These are phyloP conservation scores for Standfussiana lucernea DNA, from an alignment of 2,888 invertebrate genomes.

Conservation along the genomic window DNA sequence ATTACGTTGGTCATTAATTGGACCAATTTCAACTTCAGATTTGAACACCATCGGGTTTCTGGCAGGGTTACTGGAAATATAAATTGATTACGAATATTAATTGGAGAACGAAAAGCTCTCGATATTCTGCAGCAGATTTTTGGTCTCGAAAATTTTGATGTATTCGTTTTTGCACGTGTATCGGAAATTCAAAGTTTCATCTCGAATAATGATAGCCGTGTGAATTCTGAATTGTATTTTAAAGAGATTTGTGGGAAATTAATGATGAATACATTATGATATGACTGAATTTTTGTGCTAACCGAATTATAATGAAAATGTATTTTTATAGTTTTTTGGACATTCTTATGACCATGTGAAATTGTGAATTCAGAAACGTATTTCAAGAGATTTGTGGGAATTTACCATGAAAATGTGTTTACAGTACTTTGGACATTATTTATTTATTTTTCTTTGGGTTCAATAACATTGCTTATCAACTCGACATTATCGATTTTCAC, in stretches of 20 bases:
- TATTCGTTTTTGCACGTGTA: constrained; percentile 1
- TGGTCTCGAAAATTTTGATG: not conserved
- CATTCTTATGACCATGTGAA: not conserved
- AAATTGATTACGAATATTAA: constrained; percentile 57
- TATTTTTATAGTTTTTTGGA: not conserved
- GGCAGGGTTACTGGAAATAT: constrained; percentile 46
- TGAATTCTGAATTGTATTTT: not conserved
- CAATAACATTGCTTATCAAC: constrained; percentile 31
- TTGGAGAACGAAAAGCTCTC: constrained; percentile 38
- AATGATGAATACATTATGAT: not conserved
- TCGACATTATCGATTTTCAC: constrained; percentile 36
- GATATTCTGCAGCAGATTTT: constrained; percentile 44
- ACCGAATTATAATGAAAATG: not conserved
- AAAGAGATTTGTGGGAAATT: not conserved
- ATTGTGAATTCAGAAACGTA: not conserved
- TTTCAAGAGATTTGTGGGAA: constrained; percentile 7
- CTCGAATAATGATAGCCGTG: constrained; percentile 9
- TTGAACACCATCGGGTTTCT: constrained; percentile 32
- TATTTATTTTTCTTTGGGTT: constrained; percentile 9
- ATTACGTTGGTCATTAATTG: constrained; percentile 54
- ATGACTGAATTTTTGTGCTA: not conserved
- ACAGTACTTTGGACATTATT: constrained; percentile 4
- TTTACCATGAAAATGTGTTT: constrained; percentile 5
- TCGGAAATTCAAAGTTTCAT: constrained; percentile 19
- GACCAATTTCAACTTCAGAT: constrained; percentile 53